Conservation (phyloP, 2,797 vertebrate species). For the Sebastes steindachneri region DNA sequence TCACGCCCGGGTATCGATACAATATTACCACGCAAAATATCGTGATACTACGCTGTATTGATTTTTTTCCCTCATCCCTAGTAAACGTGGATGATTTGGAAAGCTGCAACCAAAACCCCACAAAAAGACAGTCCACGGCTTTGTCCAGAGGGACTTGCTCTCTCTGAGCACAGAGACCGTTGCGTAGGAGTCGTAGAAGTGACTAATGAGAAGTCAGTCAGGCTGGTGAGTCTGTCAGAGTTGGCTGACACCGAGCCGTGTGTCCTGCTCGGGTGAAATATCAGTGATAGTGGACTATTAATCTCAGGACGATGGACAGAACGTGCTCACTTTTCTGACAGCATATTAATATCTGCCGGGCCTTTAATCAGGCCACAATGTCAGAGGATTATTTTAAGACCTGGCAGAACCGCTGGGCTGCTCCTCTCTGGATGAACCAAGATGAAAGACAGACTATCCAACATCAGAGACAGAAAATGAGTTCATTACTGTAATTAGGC, state of each 20-base stretch:
- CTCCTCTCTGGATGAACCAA: constrained; percentile 67
- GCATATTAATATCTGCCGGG: constrained; percentile 66
- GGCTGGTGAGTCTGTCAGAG: constrained; percentile 6
- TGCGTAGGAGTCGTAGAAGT: constrained; percentile 8
- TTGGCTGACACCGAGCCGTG: constrained; percentile 10
- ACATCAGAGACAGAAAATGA: constrained; percentile 73
- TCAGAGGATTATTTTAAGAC: constrained; percentile 83
- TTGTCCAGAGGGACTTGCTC: constrained; percentile 1
- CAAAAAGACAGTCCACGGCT: not conserved
- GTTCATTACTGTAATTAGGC: constrained; percentile 82
- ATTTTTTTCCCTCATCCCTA: too few species aligned
- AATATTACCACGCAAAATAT: too few species aligned
- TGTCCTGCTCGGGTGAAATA: constrained; percentile 26
- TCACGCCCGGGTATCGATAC: too few species aligned
- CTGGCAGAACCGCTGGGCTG: constrained; percentile 57
- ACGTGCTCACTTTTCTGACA: constrained; percentile 52
- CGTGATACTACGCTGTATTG: too few species aligned
- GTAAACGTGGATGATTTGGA: not conserved
- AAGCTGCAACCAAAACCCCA: constrained; percentile 14
- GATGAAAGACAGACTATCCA: constrained; percentile 67
- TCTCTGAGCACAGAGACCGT: not conserved
- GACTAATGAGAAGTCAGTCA: constrained; percentile 24
- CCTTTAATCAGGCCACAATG: constrained; percentile 80
- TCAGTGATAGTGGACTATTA: constrained; percentile 37
- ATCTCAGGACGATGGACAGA: constrained; percentile 53